phyloP scores from a whole-genome alignment of 1,140 invertebrate species.

The Pogonognathellus flavescens region DNA sequence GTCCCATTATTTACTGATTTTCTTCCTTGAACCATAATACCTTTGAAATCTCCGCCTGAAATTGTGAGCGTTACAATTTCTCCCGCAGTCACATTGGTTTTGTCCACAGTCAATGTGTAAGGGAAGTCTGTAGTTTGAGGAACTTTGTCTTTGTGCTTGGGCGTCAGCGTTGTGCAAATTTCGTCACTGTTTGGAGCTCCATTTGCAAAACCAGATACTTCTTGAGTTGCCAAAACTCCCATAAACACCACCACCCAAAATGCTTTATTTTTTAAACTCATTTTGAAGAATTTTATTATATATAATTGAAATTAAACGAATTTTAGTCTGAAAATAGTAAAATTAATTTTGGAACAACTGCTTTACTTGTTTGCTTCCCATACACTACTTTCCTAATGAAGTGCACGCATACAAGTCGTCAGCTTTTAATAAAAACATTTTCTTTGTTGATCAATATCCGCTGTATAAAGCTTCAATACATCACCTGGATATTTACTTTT shows the following conservation, averaged over 20 bases:
- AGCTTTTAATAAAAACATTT: no score
- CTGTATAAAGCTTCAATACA: no score
- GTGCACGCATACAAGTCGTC: no score
- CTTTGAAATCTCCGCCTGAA: neutral
- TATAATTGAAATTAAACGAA: no score
- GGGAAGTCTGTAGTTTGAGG: neutral
- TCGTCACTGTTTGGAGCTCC: constrained; percentile 18
- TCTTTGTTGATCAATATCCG: no score
- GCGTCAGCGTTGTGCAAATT: constrained; percentile 1
- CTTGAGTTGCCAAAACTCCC: neutral
- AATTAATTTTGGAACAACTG: no score
- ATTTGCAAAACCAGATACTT: neutral
- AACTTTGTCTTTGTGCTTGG: neutral
- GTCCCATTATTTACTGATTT: neutral
- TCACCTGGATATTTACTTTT: no score
- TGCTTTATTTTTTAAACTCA: no score
- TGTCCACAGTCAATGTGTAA: neutral
- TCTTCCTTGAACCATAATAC: constrained; percentile 20
- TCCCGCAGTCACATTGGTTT: neutral
- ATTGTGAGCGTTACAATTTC: constrained; percentile 22
- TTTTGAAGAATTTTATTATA: no score
- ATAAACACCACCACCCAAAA: neutral
- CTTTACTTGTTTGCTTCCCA: no score
- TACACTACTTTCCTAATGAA: no score
- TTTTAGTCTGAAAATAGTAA: no score